Evolutionary conservation across 2,888 invertebrate species (phyloP), one percentile per base, ranked within the genome.

Genomic region (Criorhina ranunculi): DNA sequence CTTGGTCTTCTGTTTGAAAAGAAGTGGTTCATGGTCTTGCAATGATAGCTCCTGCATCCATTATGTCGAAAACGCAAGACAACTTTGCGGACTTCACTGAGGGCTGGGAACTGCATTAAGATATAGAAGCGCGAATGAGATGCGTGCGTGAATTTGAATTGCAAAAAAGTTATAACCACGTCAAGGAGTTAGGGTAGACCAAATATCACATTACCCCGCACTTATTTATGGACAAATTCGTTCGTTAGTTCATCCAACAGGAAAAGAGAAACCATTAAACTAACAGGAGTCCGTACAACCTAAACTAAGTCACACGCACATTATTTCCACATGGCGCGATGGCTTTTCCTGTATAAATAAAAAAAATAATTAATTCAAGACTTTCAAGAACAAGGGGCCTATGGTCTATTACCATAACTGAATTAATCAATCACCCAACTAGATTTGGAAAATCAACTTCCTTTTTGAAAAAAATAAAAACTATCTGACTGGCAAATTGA

Each of bases 381-480:
- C n/a, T n/a, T n/a, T 42, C 53, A 42, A 5, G 37, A 42, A 12
- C 17, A 4, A 24, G 24, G 24, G 24, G 24, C 15, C 42, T 8
- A 2, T 5, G 29, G 46, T 24, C 42, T 62, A 40, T 42, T 53
- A 51, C 35, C 62, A 62, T 64, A 55, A 42, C 42, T 35, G 12
- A 62, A 42, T 64, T 12, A 33, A 73, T 73, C 53, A 62, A 59
- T 59, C 35, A 12, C n/a, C 35, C 44, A 44, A 60, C 49, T 67
- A 12, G 19, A 51, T 73, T 75, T 64, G 49, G 17, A 67, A 67
- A 37, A 60, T 12, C 24, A 24, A 24, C 24, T 24, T 24, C 24
- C 24, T 24, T 24, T 24, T 24, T 4, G 24, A 24, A 24, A 24
- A 2, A 51, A 64, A n/a, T 44, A 42, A 40, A 40, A 53, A 9